phyloP scores from a whole-genome alignment of 2,797 vertebrate species.

The Pangasius mekongensis region DNA sequence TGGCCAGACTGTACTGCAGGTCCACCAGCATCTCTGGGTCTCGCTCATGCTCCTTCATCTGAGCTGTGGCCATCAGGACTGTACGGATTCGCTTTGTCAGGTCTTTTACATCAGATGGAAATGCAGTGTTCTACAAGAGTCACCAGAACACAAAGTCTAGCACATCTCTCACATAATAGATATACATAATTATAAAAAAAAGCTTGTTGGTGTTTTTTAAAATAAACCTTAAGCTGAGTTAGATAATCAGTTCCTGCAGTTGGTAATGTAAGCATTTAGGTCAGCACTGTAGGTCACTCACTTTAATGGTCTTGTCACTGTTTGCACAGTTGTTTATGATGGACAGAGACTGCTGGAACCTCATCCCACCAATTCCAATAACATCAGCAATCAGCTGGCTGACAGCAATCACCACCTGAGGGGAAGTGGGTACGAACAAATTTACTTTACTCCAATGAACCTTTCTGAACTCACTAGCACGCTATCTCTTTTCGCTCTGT shows the following conservation, averaged over 20 bases:
- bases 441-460: not conserved
- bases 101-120: constrained; percentile 96
- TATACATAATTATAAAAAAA: not conserved
- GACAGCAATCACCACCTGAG: constrained; percentile 95
- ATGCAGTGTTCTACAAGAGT: constrained; percentile 86
- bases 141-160: not conserved
- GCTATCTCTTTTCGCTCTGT: not conserved
- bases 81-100: constrained; percentile 96
- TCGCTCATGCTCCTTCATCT: constrained; percentile 98
- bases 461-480: not conserved
- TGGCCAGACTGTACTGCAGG: constrained; percentile 96
- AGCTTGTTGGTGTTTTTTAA: too few species aligned
- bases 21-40: constrained; percentile 98
- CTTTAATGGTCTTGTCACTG: constrained; percentile 94
- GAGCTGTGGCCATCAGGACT: constrained; percentile 96
- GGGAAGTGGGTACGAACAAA: constrained; percentile 1
- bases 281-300: constrained; percentile 54
- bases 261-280: not conserved
- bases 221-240: not conserved
- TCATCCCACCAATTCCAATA: constrained; percentile 94
- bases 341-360: constrained; percentile 97
- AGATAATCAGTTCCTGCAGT: not conserved
- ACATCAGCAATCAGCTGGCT: constrained; percentile 98
- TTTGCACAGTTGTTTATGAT: constrained; percentile 99
- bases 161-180: not conserved